Evolutionary conservation across 2,113 vertebrate genomes (phyloP).

Genomic region (Athene noctua): DNA sequence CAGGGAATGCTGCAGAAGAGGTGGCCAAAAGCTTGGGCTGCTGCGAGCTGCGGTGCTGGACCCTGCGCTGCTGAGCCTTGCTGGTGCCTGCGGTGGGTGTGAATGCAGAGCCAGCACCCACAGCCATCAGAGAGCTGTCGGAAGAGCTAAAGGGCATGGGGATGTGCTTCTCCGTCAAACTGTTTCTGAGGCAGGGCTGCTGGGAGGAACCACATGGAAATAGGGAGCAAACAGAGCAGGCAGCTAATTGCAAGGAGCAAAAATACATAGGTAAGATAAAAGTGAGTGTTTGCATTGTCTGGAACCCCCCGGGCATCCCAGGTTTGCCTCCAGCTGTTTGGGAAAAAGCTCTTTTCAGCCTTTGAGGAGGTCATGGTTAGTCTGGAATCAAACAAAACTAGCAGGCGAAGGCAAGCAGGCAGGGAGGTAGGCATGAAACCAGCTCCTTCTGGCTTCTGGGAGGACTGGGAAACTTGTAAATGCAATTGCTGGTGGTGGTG

Average conservation of each 20-base stretch:
- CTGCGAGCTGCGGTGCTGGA: accelerated
- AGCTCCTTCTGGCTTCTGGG: slow-evolving; percentile 8
- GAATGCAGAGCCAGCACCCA: background rate
- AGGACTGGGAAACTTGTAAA: slow-evolving; percentile 42
- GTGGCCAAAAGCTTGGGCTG: background rate
- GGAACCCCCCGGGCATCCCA: slow-evolving; percentile 22
- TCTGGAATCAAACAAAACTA: slow-evolving; percentile 4
- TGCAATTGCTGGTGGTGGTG: background rate
- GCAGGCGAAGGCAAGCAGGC: background rate
- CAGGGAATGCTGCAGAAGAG: background rate
- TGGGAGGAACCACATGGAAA: background rate
- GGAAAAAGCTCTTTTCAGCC: slow-evolving; percentile 28
- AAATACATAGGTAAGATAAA: slow-evolving; percentile 41
- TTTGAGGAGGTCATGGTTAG: slow-evolving; percentile 53
- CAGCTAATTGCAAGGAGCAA: slow-evolving; percentile 39
- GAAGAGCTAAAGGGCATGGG: background rate
- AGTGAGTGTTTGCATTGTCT: slow-evolving; percentile 40
- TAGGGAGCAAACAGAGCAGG: slow-evolving; percentile 24
- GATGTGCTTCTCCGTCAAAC: background rate
- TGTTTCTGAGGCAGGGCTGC: background rate
- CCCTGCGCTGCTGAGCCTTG: accelerated
- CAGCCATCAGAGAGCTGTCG: background rate
- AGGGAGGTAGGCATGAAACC: slow-evolving; percentile 23
- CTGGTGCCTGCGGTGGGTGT: background rate
- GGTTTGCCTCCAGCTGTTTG: slow-evolving; percentile 28